Conservation (phyloP, 2,797 vertebrate species). For the Pelobates cultripes region DNA sequence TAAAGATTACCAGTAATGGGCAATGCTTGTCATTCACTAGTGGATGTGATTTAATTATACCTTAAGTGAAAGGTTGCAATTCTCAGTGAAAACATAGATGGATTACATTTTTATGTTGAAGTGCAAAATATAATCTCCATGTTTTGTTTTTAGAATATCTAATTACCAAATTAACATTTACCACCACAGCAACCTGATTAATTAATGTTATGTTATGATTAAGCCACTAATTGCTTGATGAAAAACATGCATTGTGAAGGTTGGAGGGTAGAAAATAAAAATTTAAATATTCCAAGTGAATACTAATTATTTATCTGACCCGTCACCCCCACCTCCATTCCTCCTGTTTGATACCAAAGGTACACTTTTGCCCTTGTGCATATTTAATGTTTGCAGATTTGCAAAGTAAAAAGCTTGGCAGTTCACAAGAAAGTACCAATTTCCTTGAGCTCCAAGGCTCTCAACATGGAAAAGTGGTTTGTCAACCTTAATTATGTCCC, state of each 20-base stretch:
- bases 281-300: constrained; percentile 36
- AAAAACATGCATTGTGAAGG: constrained; percentile 38
- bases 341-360: constrained; percentile 16
- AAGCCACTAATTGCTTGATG: constrained; percentile 48
- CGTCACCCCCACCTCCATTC: not conserved
- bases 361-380: constrained; percentile 52
- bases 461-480: constrained; percentile 71
- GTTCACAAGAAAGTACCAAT: constrained; percentile 34
- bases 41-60: constrained; percentile 46
- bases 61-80: constrained; percentile 47
- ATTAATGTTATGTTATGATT: constrained; percentile 53
- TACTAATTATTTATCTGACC: constrained; percentile 37
- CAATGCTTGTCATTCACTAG: constrained; percentile 29
- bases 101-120: constrained; percentile 46
- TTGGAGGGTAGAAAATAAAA: constrained; percentile 19
- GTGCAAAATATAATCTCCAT: constrained; percentile 47
- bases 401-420: constrained; percentile 38
- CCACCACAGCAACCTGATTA: constrained; percentile 51
- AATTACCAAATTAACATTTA: constrained; percentile 56
- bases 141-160: constrained; percentile 47
- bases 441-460: constrained; percentile 59
- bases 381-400: constrained; percentile 43
- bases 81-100: constrained; percentile 37
- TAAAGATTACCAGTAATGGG: constrained; percentile 18
- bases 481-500: constrained; percentile 81